Evolutionary conservation across 2,113 vertebrate species (phyloP).

Genomic region (Orientallactaga bullata): DNA sequence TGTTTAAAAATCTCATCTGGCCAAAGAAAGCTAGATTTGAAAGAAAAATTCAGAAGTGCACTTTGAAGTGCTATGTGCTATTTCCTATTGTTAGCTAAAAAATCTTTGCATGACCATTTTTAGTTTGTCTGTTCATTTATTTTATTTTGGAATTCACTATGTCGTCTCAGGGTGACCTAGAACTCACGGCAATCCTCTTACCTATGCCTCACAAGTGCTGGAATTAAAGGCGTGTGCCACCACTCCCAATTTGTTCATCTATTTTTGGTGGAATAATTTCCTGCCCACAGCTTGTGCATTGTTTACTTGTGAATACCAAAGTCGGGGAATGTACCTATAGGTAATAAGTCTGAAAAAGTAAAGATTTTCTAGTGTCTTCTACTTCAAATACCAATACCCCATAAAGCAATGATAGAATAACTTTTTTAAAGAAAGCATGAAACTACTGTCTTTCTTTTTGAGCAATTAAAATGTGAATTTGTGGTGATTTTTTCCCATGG

Average conservation of each 20-base stretch:
- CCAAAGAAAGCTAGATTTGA: neutral
- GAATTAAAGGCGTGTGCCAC: too few species aligned
- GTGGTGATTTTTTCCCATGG: slow-evolving; percentile 75
- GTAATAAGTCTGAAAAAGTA: neutral
- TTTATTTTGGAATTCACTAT: too few species aligned
- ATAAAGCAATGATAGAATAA: neutral
- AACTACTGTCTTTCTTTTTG: slow-evolving; percentile 25
- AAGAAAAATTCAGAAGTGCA: neutral
- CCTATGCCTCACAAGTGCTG: too few species aligned
- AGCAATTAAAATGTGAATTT: slow-evolving; percentile 65
- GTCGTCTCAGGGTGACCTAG: too few species aligned
- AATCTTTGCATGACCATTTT: neutral
- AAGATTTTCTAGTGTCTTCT: neutral
- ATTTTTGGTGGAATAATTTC: neutral
- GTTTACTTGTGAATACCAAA: neutral
- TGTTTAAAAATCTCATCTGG: neutral
- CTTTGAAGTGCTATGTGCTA: neutral
- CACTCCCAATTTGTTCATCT: neutral
- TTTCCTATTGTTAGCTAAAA: neutral
- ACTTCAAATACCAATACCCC: slow-evolving; percentile 18
- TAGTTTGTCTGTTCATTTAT: neutral
- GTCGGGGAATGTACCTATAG: neutral
- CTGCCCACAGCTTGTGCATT: neutral
- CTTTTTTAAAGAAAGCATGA: slow-evolving; percentile 40
- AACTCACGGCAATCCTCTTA: too few species aligned